These are phyloP conservation scores for Hemibates koningsi DNA, from an alignment of 2,113 vertebrate species.

Conservation along the genomic window DNA sequence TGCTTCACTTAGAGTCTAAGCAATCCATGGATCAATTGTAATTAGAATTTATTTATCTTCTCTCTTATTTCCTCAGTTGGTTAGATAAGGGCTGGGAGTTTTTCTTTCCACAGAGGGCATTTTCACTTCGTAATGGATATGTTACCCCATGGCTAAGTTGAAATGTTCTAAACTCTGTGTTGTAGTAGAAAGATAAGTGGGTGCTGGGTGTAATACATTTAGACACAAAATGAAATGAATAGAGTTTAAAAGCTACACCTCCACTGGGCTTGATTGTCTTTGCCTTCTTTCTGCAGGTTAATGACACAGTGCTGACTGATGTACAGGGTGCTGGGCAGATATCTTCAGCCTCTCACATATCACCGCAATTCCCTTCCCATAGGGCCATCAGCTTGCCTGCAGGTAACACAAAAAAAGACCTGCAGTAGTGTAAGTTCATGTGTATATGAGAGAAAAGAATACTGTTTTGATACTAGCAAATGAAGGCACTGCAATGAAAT, in stretches of 20 bases:
- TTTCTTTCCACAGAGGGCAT: neutral
- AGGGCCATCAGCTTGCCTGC: constrained; percentile 65
- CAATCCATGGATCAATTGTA: neutral
- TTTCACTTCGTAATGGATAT: neutral
- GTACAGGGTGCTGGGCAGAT: constrained; percentile 50
- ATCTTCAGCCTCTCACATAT: constrained; percentile 59
- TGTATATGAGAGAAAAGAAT: neutral
- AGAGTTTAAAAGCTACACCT: neutral
- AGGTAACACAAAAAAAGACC: constrained; percentile 51
- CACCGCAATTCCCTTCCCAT: constrained; percentile 68
- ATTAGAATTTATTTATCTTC: neutral
- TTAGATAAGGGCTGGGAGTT: neutral
- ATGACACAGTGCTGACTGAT: constrained; percentile 63
- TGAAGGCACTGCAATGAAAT: neutral
- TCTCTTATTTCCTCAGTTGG: neutral
- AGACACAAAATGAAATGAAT: neutral
- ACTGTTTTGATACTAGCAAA: neutral
- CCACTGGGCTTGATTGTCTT: neutral
- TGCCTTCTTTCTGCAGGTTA: constrained; percentile 50
- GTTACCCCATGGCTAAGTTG: neutral
- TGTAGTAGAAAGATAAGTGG: neutral
- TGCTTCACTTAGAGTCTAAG: neutral
- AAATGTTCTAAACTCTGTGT: neutral
- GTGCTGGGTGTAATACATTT: neutral
- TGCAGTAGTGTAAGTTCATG: neutral